Percentiles rank a stretch among this genome's conserved stretches.
Conservation (phyloP, 2,888 invertebrate species). For the Lasioglossum zephyrum region DNA sequence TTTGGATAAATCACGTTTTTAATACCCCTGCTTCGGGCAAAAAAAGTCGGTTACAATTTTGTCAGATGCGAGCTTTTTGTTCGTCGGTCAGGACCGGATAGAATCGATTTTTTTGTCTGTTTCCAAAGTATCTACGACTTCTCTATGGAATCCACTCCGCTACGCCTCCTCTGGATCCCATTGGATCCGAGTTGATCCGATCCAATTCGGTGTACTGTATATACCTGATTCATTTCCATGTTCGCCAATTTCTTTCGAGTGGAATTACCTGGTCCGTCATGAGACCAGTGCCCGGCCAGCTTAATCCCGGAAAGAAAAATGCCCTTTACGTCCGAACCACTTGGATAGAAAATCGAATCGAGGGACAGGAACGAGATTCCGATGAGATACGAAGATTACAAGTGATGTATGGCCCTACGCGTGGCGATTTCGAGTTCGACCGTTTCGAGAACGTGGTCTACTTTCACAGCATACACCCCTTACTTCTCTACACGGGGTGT, state of each 20-base stretch:
- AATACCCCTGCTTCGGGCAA: not conserved
- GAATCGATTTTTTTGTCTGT: constrained; percentile 42
- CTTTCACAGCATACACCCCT: not conserved
- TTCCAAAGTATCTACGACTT: constrained; percentile 31
- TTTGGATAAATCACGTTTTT: not conserved
- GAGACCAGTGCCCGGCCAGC: constrained; percentile 25
- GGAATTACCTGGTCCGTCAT: constrained; percentile 42
- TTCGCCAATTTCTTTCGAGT: constrained; percentile 50
- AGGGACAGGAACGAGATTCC: constrained; percentile 39
- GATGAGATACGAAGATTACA: constrained; percentile 51
- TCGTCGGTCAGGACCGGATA: not conserved
- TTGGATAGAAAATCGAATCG: constrained; percentile 39
- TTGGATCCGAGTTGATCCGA: constrained; percentile 51
- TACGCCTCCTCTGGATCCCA: constrained; percentile 12
- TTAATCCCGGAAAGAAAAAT: constrained; percentile 52
- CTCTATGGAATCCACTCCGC: constrained; percentile 27
- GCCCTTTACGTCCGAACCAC: constrained; percentile 52
- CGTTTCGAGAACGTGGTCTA: constrained; percentile 9
- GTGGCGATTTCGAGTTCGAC: not conserved
- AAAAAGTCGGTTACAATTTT: constrained; percentile 7
- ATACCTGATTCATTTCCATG: constrained; percentile 54
- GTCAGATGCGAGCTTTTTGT: not conserved
- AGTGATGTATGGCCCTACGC: constrained; percentile 40
- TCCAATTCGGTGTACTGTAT: constrained; percentile 35
- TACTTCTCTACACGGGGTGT: not conserved